phyloP scores from a whole-genome alignment of 2,888 invertebrate genomes.

The Adelphocoris suturalis region DNA sequence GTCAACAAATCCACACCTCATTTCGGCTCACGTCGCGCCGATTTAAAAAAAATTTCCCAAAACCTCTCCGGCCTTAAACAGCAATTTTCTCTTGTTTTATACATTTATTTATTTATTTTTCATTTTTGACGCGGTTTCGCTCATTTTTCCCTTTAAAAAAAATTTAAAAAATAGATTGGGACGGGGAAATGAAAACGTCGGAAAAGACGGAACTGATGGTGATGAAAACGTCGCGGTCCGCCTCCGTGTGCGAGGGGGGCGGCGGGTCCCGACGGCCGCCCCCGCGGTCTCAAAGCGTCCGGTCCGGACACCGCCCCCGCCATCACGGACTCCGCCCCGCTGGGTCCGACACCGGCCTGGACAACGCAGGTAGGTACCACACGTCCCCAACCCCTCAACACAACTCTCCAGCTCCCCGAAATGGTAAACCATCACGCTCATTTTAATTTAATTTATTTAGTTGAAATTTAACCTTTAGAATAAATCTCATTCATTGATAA shows the following conservation, averaged over 20 bases:
- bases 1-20: neutral
- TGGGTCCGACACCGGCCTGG: constrained; percentile 68
- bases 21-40: neutral
- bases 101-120: neutral
- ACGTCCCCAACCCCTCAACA: neutral
- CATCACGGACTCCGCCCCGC: constrained; percentile 65
- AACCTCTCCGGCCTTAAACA: neutral
- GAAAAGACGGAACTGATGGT: constrained; percentile 63
- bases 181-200: constrained; percentile 28
- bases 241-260: constrained; percentile 68
- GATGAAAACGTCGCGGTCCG: constrained; percentile 66
- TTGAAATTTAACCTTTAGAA: neutral
- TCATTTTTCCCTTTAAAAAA: neutral
- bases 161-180: constrained; percentile 41
- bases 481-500: neutral
- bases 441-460: too few species aligned
- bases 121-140: neutral
- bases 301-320: constrained; percentile 62
- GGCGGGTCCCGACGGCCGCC: constrained; percentile 64
- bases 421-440: neutral
- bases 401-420: neutral
- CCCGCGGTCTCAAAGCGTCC: constrained; percentile 65
- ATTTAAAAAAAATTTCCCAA: neutral
- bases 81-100: neutral
- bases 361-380: constrained; percentile 59